Evolutionary conservation across 2,797 vertebrate species (phyloP), one percentile per base, ranked within the genome.

Genomic region (Galago senegalensis): DNA sequence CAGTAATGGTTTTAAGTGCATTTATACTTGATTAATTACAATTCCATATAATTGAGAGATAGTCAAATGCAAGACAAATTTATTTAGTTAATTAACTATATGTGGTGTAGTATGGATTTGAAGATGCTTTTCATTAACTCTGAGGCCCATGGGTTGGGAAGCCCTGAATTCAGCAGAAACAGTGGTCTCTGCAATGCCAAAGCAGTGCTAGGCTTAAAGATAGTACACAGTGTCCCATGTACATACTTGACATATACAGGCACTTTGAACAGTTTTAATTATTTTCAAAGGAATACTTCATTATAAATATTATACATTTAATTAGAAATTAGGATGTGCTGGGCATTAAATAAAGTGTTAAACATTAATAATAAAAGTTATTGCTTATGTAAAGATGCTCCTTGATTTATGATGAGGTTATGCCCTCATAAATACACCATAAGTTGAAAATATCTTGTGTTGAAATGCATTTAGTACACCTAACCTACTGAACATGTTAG

Each of bases 301-400:
- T 56, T 87, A 49, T 95, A 77, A 91, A 83, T 29, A 49, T 16
- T 77, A 14, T 72, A 83, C 5, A 60, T 77, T 72, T 95, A 2
- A 61, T 31, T 92, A 83, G n/a, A 20, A 73, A 87, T 21, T 76
- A 65, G 73, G 13, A 40, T 83, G 27, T 27, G 6, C n/a, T 29
- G 21, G 72, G 53, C 43, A 88, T 17, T 96, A 69, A 81, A 89
- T 72, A 84, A 65, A 85, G 17, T 56, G 27, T 20, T 31, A 17
- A 89, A 70, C 25, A 65, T 17, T 92, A 90, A 65, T 80, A 89
- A 69, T 65, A 72, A 95, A 87, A 92, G 43, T 27, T 80, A 75
- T 75, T 16, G 13, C 20, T 86, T 75, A 60, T 49, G 25, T n/a
- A 60, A n/a, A 58, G 14, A 60, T 81, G 14, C 21, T 80, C 4